These are phyloP conservation scores for Tenthredo distinguenda DNA, from an alignment of 2,888 invertebrate genomes.

Conservation along the genomic window DNA sequence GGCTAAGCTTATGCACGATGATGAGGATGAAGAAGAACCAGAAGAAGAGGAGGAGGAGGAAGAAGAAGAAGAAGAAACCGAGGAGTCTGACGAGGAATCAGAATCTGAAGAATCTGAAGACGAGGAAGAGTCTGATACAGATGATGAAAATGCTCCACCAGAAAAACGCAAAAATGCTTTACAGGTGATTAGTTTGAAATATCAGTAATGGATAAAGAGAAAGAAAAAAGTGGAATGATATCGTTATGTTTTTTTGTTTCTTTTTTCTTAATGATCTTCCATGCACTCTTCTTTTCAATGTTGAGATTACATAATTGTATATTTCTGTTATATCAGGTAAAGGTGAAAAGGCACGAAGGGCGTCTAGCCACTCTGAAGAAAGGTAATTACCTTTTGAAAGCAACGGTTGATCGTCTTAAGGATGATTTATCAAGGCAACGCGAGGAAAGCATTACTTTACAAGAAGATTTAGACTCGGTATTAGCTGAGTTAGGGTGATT, in stretches of 20 bases:
- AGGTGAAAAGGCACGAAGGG: slow-evolving; percentile 88
- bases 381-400: slow-evolving; percentile 92
- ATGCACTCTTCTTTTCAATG: background rate
- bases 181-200: slow-evolving; percentile 66
- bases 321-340: slow-evolving; percentile 61
- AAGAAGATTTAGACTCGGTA: slow-evolving; percentile 92
- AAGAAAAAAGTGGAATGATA: background rate
- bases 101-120: slow-evolving; percentile 78
- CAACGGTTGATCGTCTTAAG: slow-evolving; percentile 92
- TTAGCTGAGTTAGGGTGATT: slow-evolving; percentile 90
- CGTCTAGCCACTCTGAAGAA: slow-evolving; percentile 90
- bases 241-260: background rate
- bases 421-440: slow-evolving; percentile 92
- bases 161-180: slow-evolving; percentile 72
- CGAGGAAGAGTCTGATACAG: slow-evolving; percentile 80
- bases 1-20: slow-evolving; percentile 92
- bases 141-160: slow-evolving; percentile 83
- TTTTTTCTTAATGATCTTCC: background rate
- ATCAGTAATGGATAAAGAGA: background rate
- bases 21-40: slow-evolving; percentile 86
- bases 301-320: background rate
- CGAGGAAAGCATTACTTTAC: slow-evolving; percentile 87
- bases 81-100: slow-evolving; percentile 64
- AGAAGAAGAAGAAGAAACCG: slow-evolving; percentile 76
- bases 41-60: slow-evolving; percentile 84